Evolutionary conservation across 1,140 invertebrate species (phyloP).

Genomic region (Phenacoccus solenopsis): DNA sequence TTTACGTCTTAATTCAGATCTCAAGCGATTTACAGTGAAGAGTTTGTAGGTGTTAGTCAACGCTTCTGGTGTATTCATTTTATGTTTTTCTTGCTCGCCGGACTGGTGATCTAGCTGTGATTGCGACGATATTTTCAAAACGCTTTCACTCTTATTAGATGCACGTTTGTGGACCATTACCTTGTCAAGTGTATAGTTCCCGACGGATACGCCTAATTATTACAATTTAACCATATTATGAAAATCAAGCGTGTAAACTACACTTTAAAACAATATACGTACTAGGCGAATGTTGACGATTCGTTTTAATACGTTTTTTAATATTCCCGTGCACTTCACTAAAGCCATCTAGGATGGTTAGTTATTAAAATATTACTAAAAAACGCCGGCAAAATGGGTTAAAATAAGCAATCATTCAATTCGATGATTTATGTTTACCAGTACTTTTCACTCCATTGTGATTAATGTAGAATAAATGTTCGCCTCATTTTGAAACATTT

Average conservation of each 20-base stretch:
- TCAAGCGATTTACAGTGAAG: slow-evolving; percentile 1
- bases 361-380: background rate
- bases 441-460: background rate
- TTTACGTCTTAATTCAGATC: slow-evolving; percentile 9
- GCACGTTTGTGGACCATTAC: slow-evolving; percentile 9
- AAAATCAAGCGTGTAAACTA: background rate
- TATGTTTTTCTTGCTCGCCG: background rate
- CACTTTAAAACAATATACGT: background rate
- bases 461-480: too few species aligned
- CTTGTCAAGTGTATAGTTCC: background rate
- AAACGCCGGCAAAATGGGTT: background rate
- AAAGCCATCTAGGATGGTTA: background rate
- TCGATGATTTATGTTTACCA: background rate
- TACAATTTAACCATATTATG: background rate
- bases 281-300: background rate
- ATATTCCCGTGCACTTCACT: background rate
- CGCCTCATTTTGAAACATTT: too few species aligned
- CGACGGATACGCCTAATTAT: background rate
- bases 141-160: slow-evolving; percentile 9
- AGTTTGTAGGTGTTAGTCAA: slow-evolving; percentile 10
- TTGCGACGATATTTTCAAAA: background rate
- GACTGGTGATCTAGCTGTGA: background rate
- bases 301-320: background rate
- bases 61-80: slow-evolving; percentile 3
- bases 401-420: background rate